Base-by-base conservation (phyloP, 2,888 invertebrate species). In the Apodemia mormo region DNA sequence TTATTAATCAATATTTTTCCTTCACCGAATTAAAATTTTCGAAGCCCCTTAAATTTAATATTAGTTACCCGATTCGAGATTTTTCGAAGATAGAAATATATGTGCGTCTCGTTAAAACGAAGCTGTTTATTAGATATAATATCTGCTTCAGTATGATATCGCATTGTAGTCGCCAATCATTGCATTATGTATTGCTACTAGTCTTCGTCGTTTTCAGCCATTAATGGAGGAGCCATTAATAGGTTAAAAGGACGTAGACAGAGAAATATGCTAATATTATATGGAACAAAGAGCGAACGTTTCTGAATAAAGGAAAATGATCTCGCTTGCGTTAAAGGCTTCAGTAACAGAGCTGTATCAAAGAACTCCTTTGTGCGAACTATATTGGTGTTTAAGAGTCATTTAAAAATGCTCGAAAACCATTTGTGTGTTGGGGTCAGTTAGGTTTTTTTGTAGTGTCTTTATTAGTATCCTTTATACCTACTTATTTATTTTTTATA, bases 251-350 rank as follows among this genome's bases (percentile, higher is more conserved):
- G 37, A 67, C 0, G 67, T n/a, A 66, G 37, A 56, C 22, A 54
- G 58, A 22, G 61, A 61, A 58, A 74, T 70, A 64, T 72, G 61
- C 33, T 61, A 61, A 61, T 74, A 71, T 69, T 70, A 70, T 65
- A 66, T 71, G 67, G 70, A 56, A 66, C 56, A 61, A 68, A 61
- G 30, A 52, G 67, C 54, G 61, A 43, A 68, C 58, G 7, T 68
- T 58, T 45, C 70, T 66, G 70, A 52, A 73, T 78, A 81, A 81
- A 79, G 75, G 77, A 75, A 73, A 76, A 78, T 78, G 76, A 75
- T 70, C 73, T 73, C 77, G 79, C 76, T 78, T 78, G 75, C 75
- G 80, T 79, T 77, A 79, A 77, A 80, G 76, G 75, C 73, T 72
- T 70, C 70, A 77, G 72, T 76, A 80, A 78, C 78, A 76, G 78